Evolutionary conservation across 2,113 vertebrate genomes (phyloP), one percentile per base, ranked within the genome.

Genomic region (Trochalopteron elliotii): DNA sequence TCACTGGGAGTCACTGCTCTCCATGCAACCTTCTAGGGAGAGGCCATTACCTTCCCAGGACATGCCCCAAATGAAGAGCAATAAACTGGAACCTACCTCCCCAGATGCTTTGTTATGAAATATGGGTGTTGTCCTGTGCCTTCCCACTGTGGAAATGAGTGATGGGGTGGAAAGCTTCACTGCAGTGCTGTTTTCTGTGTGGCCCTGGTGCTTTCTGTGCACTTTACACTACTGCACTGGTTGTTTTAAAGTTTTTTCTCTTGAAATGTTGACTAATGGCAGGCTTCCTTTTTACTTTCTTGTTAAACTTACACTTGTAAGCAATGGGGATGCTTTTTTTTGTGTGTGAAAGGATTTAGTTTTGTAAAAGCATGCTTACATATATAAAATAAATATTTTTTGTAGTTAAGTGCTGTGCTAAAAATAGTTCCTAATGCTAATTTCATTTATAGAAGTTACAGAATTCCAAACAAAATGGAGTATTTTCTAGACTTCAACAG

Each of bases 41-140:
- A 84, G 89, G 83, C 91, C 71, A 6, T 75, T 88, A 31, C 81
- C 89, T 87, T 92, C 91, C 65, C 81, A 89, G 80, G 69, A 71
- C 35, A 5, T 84, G 83, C 39, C 39, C 64, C 64, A 81, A 2
- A 44, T 30, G 56, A 49, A 10, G 21, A 82, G 40, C 56, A 84
- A 3, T 59, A 22, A 80, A 70, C 30, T 55, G 42, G 49, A 74
- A 77, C 89, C 39, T 49, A 13, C 53, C 30, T 94, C 68, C 50
- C 60, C 33, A 56, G 76, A 67, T 74, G 68, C 27, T 90, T 50
- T 3, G 0, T 93, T 95, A 70, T 31, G 72, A 86, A 95, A 94
- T 63, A 42, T 2, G 76, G 71, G 83, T 81, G 76, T 68, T 95
- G 68, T 25, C 64, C 47, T 83, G 10, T 61, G 72, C 35, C 55